Percentiles rank a stretch among this genome's conserved stretches.
These are phyloP conservation scores for Peromyscus polionotus DNA, from an alignment of 2,113 vertebrate species.

Conservation along the genomic window DNA sequence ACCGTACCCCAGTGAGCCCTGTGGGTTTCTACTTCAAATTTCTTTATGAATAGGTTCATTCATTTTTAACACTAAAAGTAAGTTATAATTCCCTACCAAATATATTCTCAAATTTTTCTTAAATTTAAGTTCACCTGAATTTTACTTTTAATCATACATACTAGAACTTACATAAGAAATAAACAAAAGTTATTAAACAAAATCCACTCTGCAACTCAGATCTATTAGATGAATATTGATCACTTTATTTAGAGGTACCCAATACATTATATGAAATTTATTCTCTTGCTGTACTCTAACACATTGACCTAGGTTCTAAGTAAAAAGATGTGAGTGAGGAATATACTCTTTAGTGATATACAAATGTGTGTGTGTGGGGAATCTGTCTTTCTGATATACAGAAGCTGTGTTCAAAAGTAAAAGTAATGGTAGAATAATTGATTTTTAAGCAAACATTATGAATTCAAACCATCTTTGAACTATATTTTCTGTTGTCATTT, in stretches of 20 bases:
- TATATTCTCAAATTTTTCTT: not conserved
- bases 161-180: not conserved
- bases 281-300: not conserved
- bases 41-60: not conserved
- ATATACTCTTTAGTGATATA: not conserved
- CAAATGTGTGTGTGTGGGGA: not conserved
- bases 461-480: not conserved
- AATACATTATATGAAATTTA: not conserved
- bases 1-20: not conserved
- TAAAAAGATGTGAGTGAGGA: not conserved
- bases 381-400: not conserved
- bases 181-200: not conserved
- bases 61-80: not conserved
- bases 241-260: not conserved
- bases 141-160: not conserved
- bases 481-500: constrained; percentile 25
- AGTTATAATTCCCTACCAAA: constrained; percentile 9
- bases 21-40: not conserved
- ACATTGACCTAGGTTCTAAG: not conserved
- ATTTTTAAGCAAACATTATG: constrained; percentile 40
- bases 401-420: not conserved
- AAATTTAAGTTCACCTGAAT: constrained; percentile 29
- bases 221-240: constrained; percentile 9
- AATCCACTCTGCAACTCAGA: not conserved
- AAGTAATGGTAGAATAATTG: constrained; percentile 1